phyloP scores from a whole-genome alignment of 2,888 invertebrate genomes.

The Plebejus argus region DNA sequence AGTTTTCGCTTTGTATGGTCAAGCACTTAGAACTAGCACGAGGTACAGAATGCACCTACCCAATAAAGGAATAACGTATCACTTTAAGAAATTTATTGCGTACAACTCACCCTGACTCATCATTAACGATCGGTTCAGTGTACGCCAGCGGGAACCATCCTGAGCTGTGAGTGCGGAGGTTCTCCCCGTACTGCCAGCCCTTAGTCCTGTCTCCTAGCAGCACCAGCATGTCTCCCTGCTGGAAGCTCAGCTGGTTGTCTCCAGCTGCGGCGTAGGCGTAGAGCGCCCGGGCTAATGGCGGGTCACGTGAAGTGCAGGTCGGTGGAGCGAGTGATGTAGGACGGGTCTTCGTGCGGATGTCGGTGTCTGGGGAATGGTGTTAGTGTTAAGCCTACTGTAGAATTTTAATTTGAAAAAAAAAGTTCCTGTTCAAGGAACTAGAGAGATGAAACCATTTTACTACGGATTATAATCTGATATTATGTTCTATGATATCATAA shows the following conservation, averaged over 20 bases:
- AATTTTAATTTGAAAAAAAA: too few species aligned
- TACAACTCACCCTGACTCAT: conserved; percentile 82
- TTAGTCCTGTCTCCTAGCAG: conserved; percentile 94
- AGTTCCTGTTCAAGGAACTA: too few species aligned
- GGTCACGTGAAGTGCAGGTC: conserved; percentile 81
- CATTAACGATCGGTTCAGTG: conserved; percentile 89
- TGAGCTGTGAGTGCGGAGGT: conserved; percentile 92
- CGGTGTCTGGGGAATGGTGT: conserved; percentile 52
- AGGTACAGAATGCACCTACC: too few species aligned
- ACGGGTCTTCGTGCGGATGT: conserved; percentile 72
- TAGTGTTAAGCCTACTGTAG: neutral
- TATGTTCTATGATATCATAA: too few species aligned
- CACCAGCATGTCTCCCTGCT: conserved; percentile 93
- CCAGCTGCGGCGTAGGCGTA: conserved; percentile 94
- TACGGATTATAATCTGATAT: too few species aligned
- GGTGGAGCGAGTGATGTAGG: conserved; percentile 85
- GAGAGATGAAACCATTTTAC: too few species aligned
- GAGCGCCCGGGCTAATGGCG: conserved; percentile 90
- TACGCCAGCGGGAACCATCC: conserved; percentile 99
- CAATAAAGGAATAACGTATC: too few species aligned
- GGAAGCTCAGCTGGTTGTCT: conserved; percentile 95
- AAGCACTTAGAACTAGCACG: too few species aligned
- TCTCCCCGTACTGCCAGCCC: conserved; percentile 99
- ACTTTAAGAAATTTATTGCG: too few species aligned
- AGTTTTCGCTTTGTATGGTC: neutral